These are phyloP conservation scores for Diachrysia chrysitis DNA, from an alignment of 2,888 invertebrate species.

Conservation along the genomic window DNA sequence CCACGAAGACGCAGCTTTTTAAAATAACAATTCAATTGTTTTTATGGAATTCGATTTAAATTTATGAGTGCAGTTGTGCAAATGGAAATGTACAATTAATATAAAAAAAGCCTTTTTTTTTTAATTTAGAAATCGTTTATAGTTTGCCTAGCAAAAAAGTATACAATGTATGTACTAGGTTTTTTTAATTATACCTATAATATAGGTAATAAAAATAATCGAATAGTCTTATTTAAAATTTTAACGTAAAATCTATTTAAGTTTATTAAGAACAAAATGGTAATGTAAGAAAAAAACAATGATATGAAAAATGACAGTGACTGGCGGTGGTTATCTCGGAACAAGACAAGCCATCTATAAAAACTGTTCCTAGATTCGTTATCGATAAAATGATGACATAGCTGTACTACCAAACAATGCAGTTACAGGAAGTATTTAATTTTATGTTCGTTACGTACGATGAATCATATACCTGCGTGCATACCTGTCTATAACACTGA, in stretches of 20 bases:
- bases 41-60: not conserved
- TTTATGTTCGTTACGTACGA: slow-evolving; percentile 20
- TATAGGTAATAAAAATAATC: no score
- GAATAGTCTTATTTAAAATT: no score
- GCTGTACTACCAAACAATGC: slow-evolving; percentile 28
- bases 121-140: no score
- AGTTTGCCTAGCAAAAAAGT: no score
- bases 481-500: not conserved
- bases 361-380: slow-evolving; percentile 6
- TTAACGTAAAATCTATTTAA: no score
- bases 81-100: no score
- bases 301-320: not conserved
- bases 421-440: slow-evolving; percentile 37
- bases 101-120: no score
- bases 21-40: not conserved
- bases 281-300: no score
- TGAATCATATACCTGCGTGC: slow-evolving; percentile 23
- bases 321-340: not conserved
- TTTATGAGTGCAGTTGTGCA: not conserved
- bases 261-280: no score
- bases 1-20: not conserved
- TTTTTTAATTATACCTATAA: no score
- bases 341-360: not conserved
- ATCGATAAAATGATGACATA: slow-evolving; percentile 25
- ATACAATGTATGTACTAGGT: no score